Conservation (phyloP, 2,888 invertebrate species). For the Holacanthella duospinosa region DNA sequence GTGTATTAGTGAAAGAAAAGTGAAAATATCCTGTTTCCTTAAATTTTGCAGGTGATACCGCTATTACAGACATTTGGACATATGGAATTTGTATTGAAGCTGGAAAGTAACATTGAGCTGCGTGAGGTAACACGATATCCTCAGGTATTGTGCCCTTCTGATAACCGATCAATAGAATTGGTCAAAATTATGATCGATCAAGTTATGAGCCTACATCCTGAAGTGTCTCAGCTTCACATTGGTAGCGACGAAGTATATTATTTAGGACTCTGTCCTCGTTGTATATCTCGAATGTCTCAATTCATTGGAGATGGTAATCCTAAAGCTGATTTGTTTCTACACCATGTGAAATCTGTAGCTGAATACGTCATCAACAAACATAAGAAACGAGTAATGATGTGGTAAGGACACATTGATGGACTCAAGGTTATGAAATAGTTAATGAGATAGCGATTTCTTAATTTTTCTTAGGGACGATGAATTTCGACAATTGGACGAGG, state of each 20-base stretch:
- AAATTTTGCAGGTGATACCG: conserved; percentile 51
- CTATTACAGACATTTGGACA: conserved; percentile 79
- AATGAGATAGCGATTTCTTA: too few relatives aligned
- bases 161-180: conserved; percentile 48
- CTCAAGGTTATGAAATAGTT: too few relatives aligned
- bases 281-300: conserved; percentile 43
- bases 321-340: conserved; percentile 51
- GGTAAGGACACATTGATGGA: conserved; percentile 40
- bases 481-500: conserved; percentile 50
- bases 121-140: conserved; percentile 54
- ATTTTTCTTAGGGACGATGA: conserved; percentile 72
- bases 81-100: conserved; percentile 66
- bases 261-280: conserved; percentile 52
- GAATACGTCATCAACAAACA: conserved; percentile 41
- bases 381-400: conserved; percentile 44
- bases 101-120: conserved; percentile 54
- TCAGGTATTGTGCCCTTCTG: conserved; percentile 60
- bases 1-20: too few relatives aligned
- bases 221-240: conserved; percentile 54
- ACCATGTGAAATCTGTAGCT: conserved; percentile 52
- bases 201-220: conserved; percentile 51
- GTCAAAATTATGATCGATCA: conserved; percentile 61
- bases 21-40: not conserved
- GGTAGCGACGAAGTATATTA: conserved; percentile 75
- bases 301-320: conserved; percentile 41